These are phyloP conservation scores for Equus przewalskii DNA, from an alignment of 2,113 vertebrate species.

Conservation along the genomic window DNA sequence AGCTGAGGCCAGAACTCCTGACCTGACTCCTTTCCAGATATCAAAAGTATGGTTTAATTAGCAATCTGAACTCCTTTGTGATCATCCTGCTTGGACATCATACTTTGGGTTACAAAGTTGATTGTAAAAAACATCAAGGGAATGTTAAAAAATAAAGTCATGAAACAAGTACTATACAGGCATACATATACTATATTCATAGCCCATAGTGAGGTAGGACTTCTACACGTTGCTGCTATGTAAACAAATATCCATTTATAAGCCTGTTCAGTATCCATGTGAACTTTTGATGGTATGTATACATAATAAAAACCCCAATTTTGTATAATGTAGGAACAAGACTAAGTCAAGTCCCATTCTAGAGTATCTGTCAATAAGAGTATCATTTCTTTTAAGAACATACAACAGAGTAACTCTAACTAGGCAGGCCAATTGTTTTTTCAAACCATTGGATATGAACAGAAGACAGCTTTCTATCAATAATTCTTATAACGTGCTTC, in stretches of 20 bases:
- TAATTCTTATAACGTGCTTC: neutral
- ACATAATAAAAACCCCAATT: slow-evolving; percentile 22
- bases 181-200: slow-evolving; percentile 2
- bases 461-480: slow-evolving; percentile 33
- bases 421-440: neutral
- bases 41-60: slow-evolving; percentile 29
- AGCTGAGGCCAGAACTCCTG: neutral
- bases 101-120: slow-evolving; percentile 45
- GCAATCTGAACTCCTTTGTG: slow-evolving; percentile 28
- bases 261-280: neutral
- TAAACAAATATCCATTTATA: slow-evolving; percentile 31
- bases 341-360: slow-evolving; percentile 12
- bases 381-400: slow-evolving; percentile 39
- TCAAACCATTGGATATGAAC: neutral
- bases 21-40: neutral
- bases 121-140: neutral
- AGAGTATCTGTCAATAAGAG: neutral
- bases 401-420: neutral
- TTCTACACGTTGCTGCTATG: neutral
- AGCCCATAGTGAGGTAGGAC: neutral
- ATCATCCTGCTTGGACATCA: neutral
- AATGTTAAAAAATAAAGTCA: slow-evolving; percentile 25
- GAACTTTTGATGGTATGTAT: neutral
- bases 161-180: neutral
- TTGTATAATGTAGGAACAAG: neutral